These are phyloP conservation scores for Drosophila formosana DNA, from an alignment of 2,888 invertebrate species.

Conservation along the genomic window DNA sequence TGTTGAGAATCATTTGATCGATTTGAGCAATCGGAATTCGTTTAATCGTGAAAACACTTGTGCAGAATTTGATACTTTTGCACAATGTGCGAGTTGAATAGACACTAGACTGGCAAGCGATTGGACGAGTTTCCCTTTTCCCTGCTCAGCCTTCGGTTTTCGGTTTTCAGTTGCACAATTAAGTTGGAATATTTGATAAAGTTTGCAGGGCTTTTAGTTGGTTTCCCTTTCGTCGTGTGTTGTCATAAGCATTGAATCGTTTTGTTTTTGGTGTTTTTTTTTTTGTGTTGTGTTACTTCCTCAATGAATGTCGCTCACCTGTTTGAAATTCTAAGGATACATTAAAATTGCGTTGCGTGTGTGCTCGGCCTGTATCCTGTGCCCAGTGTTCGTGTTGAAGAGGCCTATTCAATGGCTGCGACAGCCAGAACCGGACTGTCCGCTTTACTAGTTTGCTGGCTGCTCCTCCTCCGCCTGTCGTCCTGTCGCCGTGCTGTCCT, in stretches of 20 bases:
- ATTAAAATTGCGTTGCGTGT: slow-evolving; percentile 76
- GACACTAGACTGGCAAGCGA: neutral
- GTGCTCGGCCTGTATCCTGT: slow-evolving; percentile 65
- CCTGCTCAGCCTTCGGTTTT: neutral
- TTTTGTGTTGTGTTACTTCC: slow-evolving; percentile 40
- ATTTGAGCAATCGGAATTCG: neutral
- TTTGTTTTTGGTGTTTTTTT: neutral
- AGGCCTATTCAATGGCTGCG: slow-evolving; percentile 66
- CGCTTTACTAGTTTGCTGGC: slow-evolving; percentile 31
- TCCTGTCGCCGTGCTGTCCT: slow-evolving; percentile 43
- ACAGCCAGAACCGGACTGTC: slow-evolving; percentile 61
- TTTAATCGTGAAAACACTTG: neutral
- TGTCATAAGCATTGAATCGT: slow-evolving; percentile 15
- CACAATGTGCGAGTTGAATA: neutral
- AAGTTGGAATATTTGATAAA: slow-evolving; percentile 17
- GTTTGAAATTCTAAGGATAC: slow-evolving; percentile 80
- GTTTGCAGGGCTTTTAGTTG: slow-evolving; percentile 31
- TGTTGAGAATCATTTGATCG: slow-evolving; percentile 1
- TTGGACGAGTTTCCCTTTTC: neutral
- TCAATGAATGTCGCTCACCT: slow-evolving; percentile 70
- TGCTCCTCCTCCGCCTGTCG: neutral
- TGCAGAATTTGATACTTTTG: slow-evolving; percentile 1
- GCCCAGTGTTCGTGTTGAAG: slow-evolving; percentile 60
- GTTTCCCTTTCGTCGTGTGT: slow-evolving; percentile 20
- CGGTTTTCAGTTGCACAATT: slow-evolving; percentile 11